These are phyloP conservation scores for Catharus minimus DNA, from an alignment of 2,113 vertebrate species.

Conservation along the genomic window DNA sequence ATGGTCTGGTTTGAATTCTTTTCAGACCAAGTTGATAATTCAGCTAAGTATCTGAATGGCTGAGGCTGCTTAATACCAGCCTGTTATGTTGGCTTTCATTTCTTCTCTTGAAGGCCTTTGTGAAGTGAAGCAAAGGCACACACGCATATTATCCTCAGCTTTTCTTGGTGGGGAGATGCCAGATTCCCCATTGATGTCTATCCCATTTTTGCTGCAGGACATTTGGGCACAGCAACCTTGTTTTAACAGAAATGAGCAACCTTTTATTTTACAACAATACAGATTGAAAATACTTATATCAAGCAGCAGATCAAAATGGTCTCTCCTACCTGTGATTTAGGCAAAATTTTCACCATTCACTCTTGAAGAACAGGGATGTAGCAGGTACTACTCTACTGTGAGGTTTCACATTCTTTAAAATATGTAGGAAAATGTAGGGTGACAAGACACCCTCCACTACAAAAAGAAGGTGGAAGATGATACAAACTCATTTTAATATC, in stretches of 20 bases:
- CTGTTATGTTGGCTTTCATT: neutral
- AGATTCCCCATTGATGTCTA: neutral
- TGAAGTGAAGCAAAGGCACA: neutral
- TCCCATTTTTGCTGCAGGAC: accelerated
- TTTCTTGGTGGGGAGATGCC: neutral
- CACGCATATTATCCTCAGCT: neutral
- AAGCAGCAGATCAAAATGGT: neutral
- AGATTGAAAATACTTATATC: neutral
- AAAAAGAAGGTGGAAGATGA: neutral
- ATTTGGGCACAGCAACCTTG: neutral
- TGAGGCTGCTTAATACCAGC: slow-evolving; percentile 31
- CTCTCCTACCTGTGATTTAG: neutral
- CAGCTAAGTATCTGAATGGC: slow-evolving; percentile 27
- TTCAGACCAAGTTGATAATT: slow-evolving; percentile 43
- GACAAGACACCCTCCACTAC: neutral
- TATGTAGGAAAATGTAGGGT: neutral
- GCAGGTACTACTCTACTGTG: neutral
- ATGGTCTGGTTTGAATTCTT: slow-evolving; percentile 34
- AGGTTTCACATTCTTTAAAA: neutral
- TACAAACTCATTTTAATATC: neutral
- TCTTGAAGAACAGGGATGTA: neutral
- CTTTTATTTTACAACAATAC: neutral
- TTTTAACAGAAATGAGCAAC: neutral
- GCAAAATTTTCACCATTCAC: neutral
- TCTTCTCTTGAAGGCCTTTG: slow-evolving; percentile 17